Evolutionary conservation across 2,888 invertebrate species (phyloP).

Genomic region (Pyrrhosoma nymphula): DNA sequence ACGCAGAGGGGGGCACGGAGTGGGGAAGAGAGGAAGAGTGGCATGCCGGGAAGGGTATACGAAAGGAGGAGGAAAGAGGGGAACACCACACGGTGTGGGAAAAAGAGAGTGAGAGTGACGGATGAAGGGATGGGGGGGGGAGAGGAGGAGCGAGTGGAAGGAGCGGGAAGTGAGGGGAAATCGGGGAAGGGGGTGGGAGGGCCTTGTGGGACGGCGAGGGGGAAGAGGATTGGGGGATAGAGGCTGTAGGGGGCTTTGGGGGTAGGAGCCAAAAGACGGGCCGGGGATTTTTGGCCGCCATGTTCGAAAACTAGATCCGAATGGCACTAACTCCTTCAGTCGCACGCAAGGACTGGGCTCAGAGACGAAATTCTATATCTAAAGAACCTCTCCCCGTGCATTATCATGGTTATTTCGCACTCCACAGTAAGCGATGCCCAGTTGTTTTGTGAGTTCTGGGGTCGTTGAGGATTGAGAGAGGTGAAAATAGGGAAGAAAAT

Average conservation of each 20-base stretch:
- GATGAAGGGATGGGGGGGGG: neutral
- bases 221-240: neutral
- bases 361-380: neutral
- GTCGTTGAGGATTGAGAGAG: too few relatives aligned
- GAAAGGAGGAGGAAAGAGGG: neutral
- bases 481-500: too few relatives aligned
- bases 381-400: too few relatives aligned
- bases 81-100: neutral
- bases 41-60: slow-evolving; percentile 30
- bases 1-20: neutral
- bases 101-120: neutral
- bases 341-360: neutral
- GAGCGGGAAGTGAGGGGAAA: too few relatives aligned
- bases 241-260: neutral
- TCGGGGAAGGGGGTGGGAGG: neutral
- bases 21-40: neutral
- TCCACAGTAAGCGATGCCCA: too few relatives aligned
- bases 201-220: neutral
- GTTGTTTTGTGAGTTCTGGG: too few relatives aligned
- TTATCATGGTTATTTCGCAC: too few relatives aligned
- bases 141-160: neutral
- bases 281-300: slow-evolving; percentile 46
- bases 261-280: slow-evolving; percentile 23
- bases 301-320: slow-evolving; percentile 43
- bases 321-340: neutral